A percentile compares a stretch with the other conserved stretches of the same genome.
phyloP scores from a whole-genome alignment of 1,140 invertebrate species.

The Uloborus diversus region DNA sequence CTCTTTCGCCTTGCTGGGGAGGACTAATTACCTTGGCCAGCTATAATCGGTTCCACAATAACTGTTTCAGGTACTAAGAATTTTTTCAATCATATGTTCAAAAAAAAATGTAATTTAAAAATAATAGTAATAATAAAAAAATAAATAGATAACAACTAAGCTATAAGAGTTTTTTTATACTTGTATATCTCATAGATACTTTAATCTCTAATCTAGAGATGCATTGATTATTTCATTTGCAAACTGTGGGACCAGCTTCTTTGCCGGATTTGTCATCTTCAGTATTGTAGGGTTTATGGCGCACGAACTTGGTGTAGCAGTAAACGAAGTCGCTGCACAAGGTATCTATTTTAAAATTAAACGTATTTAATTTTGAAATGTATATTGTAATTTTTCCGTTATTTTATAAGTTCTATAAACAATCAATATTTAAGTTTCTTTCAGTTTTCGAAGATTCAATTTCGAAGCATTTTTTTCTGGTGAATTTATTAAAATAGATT shows the following conservation, averaged over 20 bases:
- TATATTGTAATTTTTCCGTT: too few relatives aligned
- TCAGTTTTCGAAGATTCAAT: too few relatives aligned
- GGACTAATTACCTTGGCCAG: slow-evolving; percentile 78
- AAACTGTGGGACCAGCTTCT: slow-evolving; percentile 78
- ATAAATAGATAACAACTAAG: neutral
- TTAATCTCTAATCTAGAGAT: slow-evolving; percentile 63
- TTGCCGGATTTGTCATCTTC: slow-evolving; percentile 80
- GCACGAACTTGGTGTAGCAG: slow-evolving; percentile 62
- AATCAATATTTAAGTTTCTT: too few relatives aligned
- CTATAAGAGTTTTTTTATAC: too few relatives aligned
- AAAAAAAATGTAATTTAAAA: neutral
- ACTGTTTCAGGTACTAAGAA: slow-evolving; percentile 70
- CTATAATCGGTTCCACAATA: slow-evolving; percentile 79
- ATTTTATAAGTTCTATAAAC: too few relatives aligned
- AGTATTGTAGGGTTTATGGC: slow-evolving; percentile 83
- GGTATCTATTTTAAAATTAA: neutral
- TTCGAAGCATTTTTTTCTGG: too few relatives aligned
- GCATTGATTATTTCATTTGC: slow-evolving; percentile 69
- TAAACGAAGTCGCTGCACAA: slow-evolving; percentile 58
- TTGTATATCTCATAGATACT: too few relatives aligned
- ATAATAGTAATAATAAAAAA: neutral
- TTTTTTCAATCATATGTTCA: neutral
- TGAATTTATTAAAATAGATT: too few relatives aligned
- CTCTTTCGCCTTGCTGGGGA: slow-evolving; percentile 71
- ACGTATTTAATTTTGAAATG: too few relatives aligned